Evolutionary conservation across 2,888 invertebrate species (phyloP).

Genomic region (Volucella zonaria): DNA sequence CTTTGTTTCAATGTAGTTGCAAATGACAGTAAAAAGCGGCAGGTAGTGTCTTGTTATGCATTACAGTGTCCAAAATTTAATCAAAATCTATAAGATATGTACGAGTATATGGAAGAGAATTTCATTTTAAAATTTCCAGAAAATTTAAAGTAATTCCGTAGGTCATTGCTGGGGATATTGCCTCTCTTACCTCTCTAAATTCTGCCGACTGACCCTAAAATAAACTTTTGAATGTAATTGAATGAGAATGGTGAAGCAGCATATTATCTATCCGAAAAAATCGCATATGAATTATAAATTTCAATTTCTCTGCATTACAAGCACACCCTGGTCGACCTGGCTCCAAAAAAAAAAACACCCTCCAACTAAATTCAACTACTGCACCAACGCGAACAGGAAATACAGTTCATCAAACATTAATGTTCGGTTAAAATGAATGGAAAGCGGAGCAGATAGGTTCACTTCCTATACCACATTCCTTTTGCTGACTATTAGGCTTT

Average conservation of each 20-base stretch:
- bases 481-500: not conserved
- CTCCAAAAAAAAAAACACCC: not conserved
- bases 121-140: constrained; percentile 7
- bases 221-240: constrained; percentile 36
- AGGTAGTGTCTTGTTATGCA: too few relatives aligned
- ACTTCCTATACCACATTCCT: not conserved
- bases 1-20: too few relatives aligned
- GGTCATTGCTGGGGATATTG: not conserved
- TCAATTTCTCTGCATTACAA: constrained; percentile 9
- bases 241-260: constrained; percentile 23
- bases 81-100: not conserved
- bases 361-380: not conserved
- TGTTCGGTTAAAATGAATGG: constrained; percentile 1
- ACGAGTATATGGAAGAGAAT: constrained; percentile 12
- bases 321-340: not conserved
- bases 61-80: not conserved
- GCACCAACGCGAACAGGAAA: constrained; percentile 21
- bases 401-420: constrained; percentile 38
- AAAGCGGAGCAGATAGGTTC: not conserved
- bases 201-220: not conserved
- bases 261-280: constrained; percentile 24
- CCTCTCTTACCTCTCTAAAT: too few relatives aligned
- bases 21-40: too few relatives aligned
- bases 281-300: constrained; percentile 40
- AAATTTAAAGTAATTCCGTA: constrained; percentile 6